Base-by-base conservation (phyloP, 2,113 vertebrate species). In the Myiozetetes cayanensis region DNA sequence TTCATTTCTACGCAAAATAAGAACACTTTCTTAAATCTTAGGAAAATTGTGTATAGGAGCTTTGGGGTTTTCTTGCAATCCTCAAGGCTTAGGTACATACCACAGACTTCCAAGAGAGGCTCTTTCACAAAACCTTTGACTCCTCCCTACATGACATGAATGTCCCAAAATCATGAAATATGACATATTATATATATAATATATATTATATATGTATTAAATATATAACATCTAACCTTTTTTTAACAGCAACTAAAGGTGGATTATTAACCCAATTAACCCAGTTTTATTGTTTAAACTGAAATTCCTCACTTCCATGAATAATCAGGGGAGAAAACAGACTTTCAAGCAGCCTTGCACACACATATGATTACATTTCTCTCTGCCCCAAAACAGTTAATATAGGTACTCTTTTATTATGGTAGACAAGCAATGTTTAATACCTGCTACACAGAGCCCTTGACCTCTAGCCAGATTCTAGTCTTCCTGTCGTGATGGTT, bases 391-490 rank as follows among this genome's bases (percentile, higher is more conserved):
- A 61, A 85, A 68, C 17, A 52, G n/a, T 59, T 53, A 52, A 72
- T 37, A 46, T 23, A 89, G 52, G 35, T 62, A 41, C 41, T 91
- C 78, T 74, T 93, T 35, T 95, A 67, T 94, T 96, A 90, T 23
- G 24, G 74, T 37, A 93, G 41, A 81, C 82, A 73, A 56, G 41
- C 49, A 77, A 44, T 72, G 27, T 77, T 89, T 91, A 65, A 67
- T 85, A 86, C 30, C 61, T 96, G 5, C n/a, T 80, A 82, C 31
- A 53, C 66, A 63, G n/a, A 96, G 37, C 30, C 59, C 72, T 82
- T 43, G 17, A 90, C 41, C 63, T 93, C 77, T 76, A 72, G 66
- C 66, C 68, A 94, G 58, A 53, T 93, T 95, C 31, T 65, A 61
- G 67, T 89, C 44, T 87, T 94, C 66, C 74, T 2, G 30, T 68